phyloP scores from a whole-genome alignment of 2,888 invertebrate species.

The Isoperla grammatica region DNA sequence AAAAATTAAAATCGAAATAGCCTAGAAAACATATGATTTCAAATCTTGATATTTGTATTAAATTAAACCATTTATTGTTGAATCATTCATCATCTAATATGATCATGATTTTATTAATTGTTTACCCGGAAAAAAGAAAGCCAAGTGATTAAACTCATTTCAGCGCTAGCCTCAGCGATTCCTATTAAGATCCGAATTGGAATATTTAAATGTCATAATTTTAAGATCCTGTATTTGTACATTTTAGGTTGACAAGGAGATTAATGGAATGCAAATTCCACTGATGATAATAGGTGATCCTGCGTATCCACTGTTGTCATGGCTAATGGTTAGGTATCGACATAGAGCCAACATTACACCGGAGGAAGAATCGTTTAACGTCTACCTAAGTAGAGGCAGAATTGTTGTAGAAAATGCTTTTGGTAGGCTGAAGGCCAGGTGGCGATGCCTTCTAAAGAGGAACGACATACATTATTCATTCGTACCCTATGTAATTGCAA shows the following conservation, averaged over 20 bases:
- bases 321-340: slow-evolving; percentile 33
- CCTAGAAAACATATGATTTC: too few species aligned
- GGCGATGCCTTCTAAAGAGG: slow-evolving; percentile 33
- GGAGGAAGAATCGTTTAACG: slow-evolving; percentile 34
- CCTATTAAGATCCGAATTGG: too few species aligned
- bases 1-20: too few species aligned
- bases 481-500: slow-evolving; percentile 32
- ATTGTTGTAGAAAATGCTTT: slow-evolving; percentile 36
- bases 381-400: slow-evolving; percentile 27
- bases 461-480: slow-evolving; percentile 31
- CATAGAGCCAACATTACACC: slow-evolving; percentile 6
- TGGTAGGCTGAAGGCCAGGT: slow-evolving; percentile 35
- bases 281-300: slow-evolving; percentile 33
- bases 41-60: too few species aligned
- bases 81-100: too few species aligned
- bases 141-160: too few species aligned
- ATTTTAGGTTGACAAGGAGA: not conserved
- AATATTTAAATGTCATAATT: too few species aligned
- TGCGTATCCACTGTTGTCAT: slow-evolving; percentile 32
- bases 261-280: slow-evolving; percentile 28
- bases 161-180: too few species aligned
- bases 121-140: too few species aligned
- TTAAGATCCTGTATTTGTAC: too few species aligned
- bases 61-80: too few species aligned
- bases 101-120: too few species aligned